These are phyloP conservation scores for Aptenodytes forsteri DNA, from an alignment of 2,113 vertebrate species.

Conservation along the genomic window DNA sequence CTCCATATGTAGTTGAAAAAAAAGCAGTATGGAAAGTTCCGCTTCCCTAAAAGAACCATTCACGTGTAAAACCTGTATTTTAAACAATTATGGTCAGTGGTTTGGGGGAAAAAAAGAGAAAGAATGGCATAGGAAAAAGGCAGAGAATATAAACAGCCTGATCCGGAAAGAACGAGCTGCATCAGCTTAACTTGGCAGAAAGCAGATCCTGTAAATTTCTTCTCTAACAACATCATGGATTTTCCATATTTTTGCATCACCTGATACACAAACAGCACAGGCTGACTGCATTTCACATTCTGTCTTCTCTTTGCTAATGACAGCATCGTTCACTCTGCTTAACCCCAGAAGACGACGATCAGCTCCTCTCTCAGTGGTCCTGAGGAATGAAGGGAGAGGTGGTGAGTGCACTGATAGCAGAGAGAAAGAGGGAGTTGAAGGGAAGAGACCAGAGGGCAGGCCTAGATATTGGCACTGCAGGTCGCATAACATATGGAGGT, in stretches of 20 bases:
- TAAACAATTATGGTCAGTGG: background rate
- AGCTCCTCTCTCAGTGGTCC: background rate
- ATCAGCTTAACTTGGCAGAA: background rate
- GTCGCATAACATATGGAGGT: accelerated
- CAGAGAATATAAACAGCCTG: background rate
- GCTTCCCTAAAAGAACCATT: background rate
- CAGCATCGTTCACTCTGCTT: accelerated
- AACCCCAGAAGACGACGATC: background rate
- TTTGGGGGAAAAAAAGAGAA: background rate
- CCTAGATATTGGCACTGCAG: background rate
- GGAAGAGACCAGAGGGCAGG: background rate
- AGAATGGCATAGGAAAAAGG: background rate
- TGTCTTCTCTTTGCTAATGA: background rate
- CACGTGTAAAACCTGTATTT: background rate
- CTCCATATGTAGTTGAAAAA: background rate
- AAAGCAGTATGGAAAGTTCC: constrained; percentile 1
- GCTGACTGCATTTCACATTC: too few species aligned
- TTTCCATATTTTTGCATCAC: background rate
- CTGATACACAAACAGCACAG: background rate
- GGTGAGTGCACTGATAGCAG: accelerated
- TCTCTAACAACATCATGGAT: background rate
- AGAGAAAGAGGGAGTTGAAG: background rate
- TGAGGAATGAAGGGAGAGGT: background rate
- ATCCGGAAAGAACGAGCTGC: background rate
- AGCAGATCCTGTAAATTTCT: background rate